Conservation (phyloP, 2,113 vertebrate genomes). For the Calypte anna region DNA sequence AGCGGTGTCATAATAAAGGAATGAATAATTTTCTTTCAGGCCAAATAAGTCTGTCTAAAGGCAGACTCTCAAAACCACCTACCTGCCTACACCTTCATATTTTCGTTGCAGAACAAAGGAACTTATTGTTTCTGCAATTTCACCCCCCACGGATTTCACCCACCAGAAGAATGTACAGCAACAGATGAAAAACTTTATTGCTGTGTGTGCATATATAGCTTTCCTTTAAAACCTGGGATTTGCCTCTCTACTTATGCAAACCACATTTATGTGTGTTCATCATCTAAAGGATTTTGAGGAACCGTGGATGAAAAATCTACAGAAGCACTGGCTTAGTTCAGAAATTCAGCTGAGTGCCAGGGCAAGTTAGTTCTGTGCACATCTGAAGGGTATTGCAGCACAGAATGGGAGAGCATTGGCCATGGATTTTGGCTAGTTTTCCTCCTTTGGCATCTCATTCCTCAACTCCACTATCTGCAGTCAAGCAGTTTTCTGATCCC, state of each 20-base stretch:
- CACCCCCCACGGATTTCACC: not conserved
- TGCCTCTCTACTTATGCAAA: not conserved
- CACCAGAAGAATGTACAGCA: not conserved
- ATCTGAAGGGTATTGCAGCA: rapidly evolving
- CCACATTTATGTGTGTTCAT: not conserved
- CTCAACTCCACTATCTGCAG: not conserved
- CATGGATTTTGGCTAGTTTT: not conserved
- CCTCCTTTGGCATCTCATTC: not conserved
- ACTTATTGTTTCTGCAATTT: not conserved
- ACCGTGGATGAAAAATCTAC: not conserved
- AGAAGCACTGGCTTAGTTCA: not conserved
- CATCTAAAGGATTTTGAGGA: not conserved
- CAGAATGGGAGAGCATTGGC: not conserved
- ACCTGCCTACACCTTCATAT: not conserved
- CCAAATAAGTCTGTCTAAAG: not conserved
- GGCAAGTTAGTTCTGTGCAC: rapidly evolving
- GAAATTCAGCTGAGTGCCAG: not conserved
- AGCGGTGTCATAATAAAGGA: not conserved
- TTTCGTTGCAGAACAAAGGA: not conserved
- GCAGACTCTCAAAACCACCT: not conserved
- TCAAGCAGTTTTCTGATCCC: not conserved
- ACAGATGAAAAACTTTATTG: not conserved
- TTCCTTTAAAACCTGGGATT: not conserved
- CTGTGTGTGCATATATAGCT: not conserved
- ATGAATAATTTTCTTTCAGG: not conserved